Percentiles rank a stretch among this genome's conserved stretches.
phyloP scores from a whole-genome alignment of 1,140 invertebrate genomes.

The Delia radicum region DNA sequence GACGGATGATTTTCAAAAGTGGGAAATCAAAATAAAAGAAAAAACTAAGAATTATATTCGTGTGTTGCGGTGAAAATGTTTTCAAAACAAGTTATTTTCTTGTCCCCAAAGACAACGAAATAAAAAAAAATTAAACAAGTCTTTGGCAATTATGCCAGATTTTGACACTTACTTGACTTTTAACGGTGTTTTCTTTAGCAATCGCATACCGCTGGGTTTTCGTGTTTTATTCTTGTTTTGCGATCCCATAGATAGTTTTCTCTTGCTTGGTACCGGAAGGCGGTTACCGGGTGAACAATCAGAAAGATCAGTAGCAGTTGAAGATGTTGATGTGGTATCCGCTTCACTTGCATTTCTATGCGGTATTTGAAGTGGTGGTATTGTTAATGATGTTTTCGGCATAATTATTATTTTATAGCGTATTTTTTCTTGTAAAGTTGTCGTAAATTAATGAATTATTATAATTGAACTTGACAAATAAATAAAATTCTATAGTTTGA shows the following conservation, averaged over 20 bases:
- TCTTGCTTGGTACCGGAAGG: background rate
- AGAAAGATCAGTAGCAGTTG: background rate
- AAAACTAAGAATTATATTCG: background rate
- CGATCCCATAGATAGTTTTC: background rate
- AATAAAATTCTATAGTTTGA: no score
- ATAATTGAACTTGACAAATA: background rate
- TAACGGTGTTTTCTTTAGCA: background rate
- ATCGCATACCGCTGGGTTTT: background rate
- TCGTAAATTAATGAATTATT: no score
- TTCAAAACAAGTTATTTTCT: background rate
- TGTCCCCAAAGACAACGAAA: background rate
- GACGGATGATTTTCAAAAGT: background rate
- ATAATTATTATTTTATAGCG: background rate
- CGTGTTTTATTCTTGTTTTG: background rate
- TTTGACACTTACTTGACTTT: background rate
- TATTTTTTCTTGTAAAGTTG: background rate
- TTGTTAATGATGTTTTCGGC: background rate
- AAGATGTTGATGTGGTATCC: background rate
- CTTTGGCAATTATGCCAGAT: background rate
- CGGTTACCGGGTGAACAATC: background rate
- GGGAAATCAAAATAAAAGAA: background rate
- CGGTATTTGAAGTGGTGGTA: slow-evolving; percentile 3
- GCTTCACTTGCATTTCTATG: background rate
- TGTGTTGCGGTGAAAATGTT: background rate
- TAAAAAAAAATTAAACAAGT: background rate